phyloP scores from a whole-genome alignment of 2,113 vertebrate genomes.

The Petromus typicus region DNA sequence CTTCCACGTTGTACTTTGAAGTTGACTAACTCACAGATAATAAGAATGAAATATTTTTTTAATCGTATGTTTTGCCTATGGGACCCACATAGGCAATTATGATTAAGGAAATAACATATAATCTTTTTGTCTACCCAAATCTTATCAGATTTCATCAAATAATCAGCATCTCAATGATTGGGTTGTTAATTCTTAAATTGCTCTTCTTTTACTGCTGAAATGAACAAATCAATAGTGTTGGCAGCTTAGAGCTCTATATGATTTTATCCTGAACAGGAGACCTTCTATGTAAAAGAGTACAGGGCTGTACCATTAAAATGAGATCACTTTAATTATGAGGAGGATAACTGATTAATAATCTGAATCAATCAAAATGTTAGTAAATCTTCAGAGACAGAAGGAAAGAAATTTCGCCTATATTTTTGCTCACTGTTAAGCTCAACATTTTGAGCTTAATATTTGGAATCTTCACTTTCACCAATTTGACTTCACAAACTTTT shows the following conservation, averaged over 20 bases:
- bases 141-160: neutral
- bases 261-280: neutral
- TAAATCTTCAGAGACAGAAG: no score
- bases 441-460: no score
- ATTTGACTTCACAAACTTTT: neutral
- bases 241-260: fast-evolving
- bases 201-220: neutral
- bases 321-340: no score
- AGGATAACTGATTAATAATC: no score
- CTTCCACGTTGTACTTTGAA: neutral
- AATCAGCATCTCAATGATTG: neutral
- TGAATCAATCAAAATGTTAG: no score
- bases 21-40: neutral
- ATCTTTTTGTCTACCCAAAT: neutral
- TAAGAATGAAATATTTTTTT: neutral
- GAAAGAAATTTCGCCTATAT: no score
- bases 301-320: no score
- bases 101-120: neutral
- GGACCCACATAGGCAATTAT: neutral
- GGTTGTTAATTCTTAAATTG: neutral
- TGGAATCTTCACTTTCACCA: neutral
- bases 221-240: neutral
- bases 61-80: neutral
- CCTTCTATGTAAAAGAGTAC: neutral
- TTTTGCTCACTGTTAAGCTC: no score